Base-by-base conservation (phyloP, 2,888 invertebrate genomes). In the Lepidochitona cinerea region DNA sequence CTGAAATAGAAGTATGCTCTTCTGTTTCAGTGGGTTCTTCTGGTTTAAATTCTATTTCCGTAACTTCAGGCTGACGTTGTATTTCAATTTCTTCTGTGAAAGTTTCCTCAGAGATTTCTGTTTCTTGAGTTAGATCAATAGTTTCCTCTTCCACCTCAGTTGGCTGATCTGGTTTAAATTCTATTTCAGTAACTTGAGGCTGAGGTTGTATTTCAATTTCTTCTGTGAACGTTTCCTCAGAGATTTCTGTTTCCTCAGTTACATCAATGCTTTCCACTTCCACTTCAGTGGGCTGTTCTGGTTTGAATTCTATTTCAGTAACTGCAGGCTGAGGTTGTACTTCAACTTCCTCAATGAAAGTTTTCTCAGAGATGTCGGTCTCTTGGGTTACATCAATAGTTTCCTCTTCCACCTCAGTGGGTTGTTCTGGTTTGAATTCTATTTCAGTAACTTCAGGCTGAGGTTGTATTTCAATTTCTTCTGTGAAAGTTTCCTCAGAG, bases 141-240 rank as follows among this genome's bases (percentile, higher is more conserved):
- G 33, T 49, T 53, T 73, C 70, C 32, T 68, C 73, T 26, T 37
- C 33, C 14, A 33, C 59, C 23, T 53, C 23, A 37, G 3, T 26
- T 64, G 29, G 35, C 41, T 54, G 54, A 18, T 12, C 26, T 54
- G 54, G 54, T 54, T 54, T 54, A 26, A 54, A 54, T 54, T 54
- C 54, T n/a, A 54, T 54, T 7, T 54, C 54, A 7, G 23, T 23
- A 54, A 54, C 54, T 54, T 54, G n/a, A 54, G 59, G 68, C 23
- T 75, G 41, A 9, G 71, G 59, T 68, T 75, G 32, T 41, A 76
- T 37, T 37, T 49, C 65, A 6, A 75, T 37, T 29, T 65, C 69
- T 33, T 72, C 72, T 64, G 35, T 52, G 59, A 54, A 54, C 9
- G 54, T 54, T 23, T 69, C 41, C 37, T 75, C 71, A 49, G 73